Percentiles rank a stretch among this genome's conserved stretches.
phyloP scores from a whole-genome alignment of 1,140 invertebrate species.

The Achatina immaculata region DNA sequence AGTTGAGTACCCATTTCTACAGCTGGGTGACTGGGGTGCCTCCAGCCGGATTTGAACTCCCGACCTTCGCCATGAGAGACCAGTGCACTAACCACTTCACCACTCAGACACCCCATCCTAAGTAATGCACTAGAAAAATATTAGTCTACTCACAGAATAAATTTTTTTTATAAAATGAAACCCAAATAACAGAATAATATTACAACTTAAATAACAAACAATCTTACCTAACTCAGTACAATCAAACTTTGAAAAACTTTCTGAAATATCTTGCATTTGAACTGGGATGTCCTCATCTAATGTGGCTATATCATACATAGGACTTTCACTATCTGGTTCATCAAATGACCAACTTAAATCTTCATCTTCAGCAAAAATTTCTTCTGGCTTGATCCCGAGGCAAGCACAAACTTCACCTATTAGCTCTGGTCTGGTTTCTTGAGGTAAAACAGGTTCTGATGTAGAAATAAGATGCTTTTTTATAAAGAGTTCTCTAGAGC shows the following conservation, averaged over 20 bases:
- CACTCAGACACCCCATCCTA: no score
- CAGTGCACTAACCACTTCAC: no score
- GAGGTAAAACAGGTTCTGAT: neutral
- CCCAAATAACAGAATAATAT: neutral
- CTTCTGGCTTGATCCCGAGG: neutral
- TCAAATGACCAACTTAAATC: constrained; percentile 4
- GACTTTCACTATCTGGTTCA: neutral
- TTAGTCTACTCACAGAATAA: no score
- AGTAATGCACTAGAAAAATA: no score
- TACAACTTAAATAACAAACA: no score
- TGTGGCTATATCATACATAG: neutral
- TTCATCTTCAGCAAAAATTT: neutral
- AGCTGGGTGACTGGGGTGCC: no score
- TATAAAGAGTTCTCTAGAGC: no score
- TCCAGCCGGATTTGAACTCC: no score
- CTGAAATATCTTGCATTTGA: neutral
- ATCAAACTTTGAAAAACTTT: constrained; percentile 9
- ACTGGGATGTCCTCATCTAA: neutral
- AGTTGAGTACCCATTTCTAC: no score
- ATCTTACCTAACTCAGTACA: neutral
- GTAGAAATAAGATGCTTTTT: no score
- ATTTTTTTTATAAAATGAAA: neutral
- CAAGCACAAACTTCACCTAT: neutral
- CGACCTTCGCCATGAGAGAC: no score
- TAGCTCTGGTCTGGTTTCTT: neutral